Evolutionary conservation across 2,888 invertebrate species (phyloP), one percentile per base, ranked within the genome.

Genomic region (Sericinus montela): DNA sequence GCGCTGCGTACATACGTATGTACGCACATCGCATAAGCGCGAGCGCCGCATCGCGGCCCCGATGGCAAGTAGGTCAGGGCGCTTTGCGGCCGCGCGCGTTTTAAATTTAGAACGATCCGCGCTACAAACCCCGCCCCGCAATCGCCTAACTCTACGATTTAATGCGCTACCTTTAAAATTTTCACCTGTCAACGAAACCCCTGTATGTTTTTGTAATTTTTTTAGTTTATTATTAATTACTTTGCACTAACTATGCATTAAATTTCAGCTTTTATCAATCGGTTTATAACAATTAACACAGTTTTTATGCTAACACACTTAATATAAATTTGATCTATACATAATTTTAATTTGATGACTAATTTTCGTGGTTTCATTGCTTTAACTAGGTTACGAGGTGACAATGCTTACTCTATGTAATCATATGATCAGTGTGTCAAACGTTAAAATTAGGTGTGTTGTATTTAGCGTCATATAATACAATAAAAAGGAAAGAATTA

Each of bases 61-160:
- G 85, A 84, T 78, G 69, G 80, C 85, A 87, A 86, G 77, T 87
- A 85, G 87, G 87, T 87, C 87, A 87, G 85, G 87, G 87, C 85
- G 87, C 77, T 80, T 72, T 81, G 86, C 79, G 85, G 84, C 84
- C 81, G 86, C 78, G 84, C 83, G 83, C 80, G 83, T 81, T 87
- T 82, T 87, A 87, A 86, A 86, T 86, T 86, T 87, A 87, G 87
- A 87, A 80, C 83, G 80, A 87, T 85, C 80, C 72, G 81, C 83
- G 81, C 80, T 82, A 81, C 72, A 80, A 77, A 74, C 84, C 80
- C 81, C 82, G 79, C 84, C 84, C 84, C 72, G 68, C 76, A 67
- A 80, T 79, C 75, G 63, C 68, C 75, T 72, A 80, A 77, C 77
- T 78, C 41, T 37, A 79, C 69, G 66, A 74, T 69, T 76, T 74